A percentile compares a stretch with the other conserved stretches of the same genome.
phyloP scores from a whole-genome alignment of 2,888 invertebrate species.

The Tenthredo scrophulariae region DNA sequence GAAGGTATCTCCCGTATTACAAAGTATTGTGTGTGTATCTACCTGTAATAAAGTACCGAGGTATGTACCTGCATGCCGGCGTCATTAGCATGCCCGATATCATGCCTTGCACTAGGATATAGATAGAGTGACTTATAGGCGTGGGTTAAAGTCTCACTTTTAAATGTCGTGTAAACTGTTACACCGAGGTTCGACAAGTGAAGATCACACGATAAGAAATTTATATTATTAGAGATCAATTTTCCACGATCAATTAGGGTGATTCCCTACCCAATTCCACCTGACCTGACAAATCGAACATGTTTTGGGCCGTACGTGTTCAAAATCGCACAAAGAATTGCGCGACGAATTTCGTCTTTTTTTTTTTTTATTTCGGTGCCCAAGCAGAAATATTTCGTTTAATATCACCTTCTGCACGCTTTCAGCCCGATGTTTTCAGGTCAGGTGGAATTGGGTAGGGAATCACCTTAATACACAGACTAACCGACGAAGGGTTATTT shows the following conservation, averaged over 20 bases:
- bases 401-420: no score
- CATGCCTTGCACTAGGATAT: constrained; percentile 31
- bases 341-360: no score
- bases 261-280: no score
- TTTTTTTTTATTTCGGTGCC: no score
- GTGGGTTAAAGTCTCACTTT: constrained; percentile 35
- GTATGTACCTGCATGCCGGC: constrained; percentile 20
- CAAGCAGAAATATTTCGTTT: no score
- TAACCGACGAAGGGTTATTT: no score
- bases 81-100: constrained; percentile 40
- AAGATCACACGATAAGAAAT: neutral
- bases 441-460: no score
- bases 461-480: no score
- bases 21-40: constrained; percentile 2
- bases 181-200: constrained; percentile 2
- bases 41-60: neutral
- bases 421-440: no score
- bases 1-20: neutral
- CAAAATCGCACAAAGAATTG: no score
- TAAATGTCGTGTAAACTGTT: constrained; percentile 21
- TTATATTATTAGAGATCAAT: neutral
- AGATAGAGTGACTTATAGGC: constrained; percentile 7
- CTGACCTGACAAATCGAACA: no score
- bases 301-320: no score
- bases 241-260: neutral